Base-by-base conservation (phyloP, 1,140 invertebrate species). In the Aphidius gifuensis region DNA sequence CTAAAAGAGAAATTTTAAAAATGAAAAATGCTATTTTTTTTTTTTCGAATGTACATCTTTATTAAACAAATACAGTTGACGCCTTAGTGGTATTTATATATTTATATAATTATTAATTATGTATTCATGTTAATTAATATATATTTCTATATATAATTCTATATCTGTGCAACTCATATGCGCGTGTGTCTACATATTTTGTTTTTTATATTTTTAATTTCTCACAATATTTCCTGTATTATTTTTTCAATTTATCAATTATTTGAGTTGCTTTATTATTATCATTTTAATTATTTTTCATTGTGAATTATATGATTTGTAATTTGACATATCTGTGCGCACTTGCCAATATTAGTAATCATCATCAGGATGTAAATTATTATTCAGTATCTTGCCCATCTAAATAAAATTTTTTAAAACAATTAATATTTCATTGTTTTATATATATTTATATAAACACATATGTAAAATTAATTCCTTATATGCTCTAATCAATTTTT, bases 41-140 rank as follows among this genome's bases (percentile, higher is more conserved):
- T 64, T 66, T 74, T 77, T 78, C 77, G 77, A 80, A 81, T 81
- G 76, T 81, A 81, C 78, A 81, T 80, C 78, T 81, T 81, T 81
- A 80, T 81, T 81, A 81, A 81, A 81, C 78, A 81, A 81, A 81
- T 81, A 81, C 80, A 81, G 76, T 80, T 81, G 78, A 81, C 77
- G 75, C 78, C 75, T 78, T 81, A 80, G 74, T 78, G 70, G 70
- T 80, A 80, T 78, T 78, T 80, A 78, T 79, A 74, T 73, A 68
- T 77, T 69, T 79, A 70, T 76, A 79, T 75, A 76, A 74, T 75
- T 76, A 77, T 68, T 79, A 79, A 71, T 79, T 76, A 67, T 78
- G 73, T 79, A 66, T 75, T 77, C 72, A 32, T 32, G 23, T 32
- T 32, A 32, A 32, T 32, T 32, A 32, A 32, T 32, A 32, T 32